A percentile compares a stretch with the other conserved stretches of the same genome.
Conservation (phyloP, 2,797 vertebrate genomes). For the Vespertilio murinus region DNA sequence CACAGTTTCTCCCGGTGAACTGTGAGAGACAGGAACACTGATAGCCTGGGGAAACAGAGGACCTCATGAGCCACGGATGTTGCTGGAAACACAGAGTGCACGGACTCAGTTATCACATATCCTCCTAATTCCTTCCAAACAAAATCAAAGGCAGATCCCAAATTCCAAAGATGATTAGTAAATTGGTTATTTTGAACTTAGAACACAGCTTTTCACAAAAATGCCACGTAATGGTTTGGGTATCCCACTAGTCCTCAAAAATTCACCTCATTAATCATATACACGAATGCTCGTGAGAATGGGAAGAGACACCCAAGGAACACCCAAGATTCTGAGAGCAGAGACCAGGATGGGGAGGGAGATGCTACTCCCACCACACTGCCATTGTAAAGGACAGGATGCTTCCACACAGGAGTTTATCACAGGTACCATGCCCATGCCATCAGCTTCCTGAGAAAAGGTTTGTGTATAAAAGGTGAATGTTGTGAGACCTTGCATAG, state of each 20-base stretch:
- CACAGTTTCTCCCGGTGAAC: conserved; percentile 95
- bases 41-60: conserved; percentile 88
- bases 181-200: neutral
- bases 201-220: conserved; percentile 16
- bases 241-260: neutral
- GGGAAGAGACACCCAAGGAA: neutral
- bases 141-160: neutral
- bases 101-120: neutral
- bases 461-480: neutral
- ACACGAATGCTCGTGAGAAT: neutral
- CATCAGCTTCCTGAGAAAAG: neutral
- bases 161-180: neutral
- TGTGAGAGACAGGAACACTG: conserved; percentile 93
- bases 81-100: neutral
- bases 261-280: neutral
- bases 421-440: neutral
- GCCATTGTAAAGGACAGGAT: neutral
- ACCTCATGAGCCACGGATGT: neutral
- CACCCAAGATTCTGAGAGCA: neutral
- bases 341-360: neutral
- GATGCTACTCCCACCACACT: neutral
- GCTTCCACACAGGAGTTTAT: neutral
- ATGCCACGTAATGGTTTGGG: neutral
- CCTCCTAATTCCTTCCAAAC: neutral
- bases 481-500: neutral